Percentiles rank a stretch among this genome's conserved stretches.
Conservation (phyloP, 2,888 invertebrate species). For the Acronicta alni region DNA sequence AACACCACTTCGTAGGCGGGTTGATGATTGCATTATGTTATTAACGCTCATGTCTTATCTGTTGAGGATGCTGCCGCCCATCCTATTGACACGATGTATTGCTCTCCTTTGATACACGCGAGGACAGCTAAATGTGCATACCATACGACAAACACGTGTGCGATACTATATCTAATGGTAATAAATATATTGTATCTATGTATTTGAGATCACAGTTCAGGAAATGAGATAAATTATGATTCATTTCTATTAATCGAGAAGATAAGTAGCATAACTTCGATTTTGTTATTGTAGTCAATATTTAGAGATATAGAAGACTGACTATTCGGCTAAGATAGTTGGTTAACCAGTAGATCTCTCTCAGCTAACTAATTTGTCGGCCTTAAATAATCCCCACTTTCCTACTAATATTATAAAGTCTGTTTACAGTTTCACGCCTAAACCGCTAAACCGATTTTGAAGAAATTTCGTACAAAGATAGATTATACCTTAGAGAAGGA, state of each 20-base stretch:
- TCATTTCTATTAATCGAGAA: slow-evolving; percentile 5
- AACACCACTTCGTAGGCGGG: not conserved
- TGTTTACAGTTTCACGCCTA: too few relatives aligned
- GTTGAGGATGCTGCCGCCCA: not conserved
- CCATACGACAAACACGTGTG: slow-evolving; percentile 13
- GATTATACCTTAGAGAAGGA: too few relatives aligned
- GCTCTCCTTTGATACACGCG: not conserved
- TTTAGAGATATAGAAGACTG: too few relatives aligned
- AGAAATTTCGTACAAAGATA: too few relatives aligned
- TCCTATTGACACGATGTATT: not conserved
- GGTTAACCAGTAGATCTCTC: too few relatives aligned
- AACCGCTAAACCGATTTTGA: too few relatives aligned
- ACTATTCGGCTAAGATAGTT: too few relatives aligned
- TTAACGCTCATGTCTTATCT: not conserved
- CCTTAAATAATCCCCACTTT: too few relatives aligned
- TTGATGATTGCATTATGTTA: not conserved
- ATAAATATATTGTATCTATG: slow-evolving; percentile 28
- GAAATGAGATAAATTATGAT: slow-evolving; percentile 8
- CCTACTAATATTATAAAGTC: too few relatives aligned
- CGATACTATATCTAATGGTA: slow-evolving; percentile 3
- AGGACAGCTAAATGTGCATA: not conserved
- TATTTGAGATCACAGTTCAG: slow-evolving; percentile 29
- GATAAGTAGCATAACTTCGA: slow-evolving; percentile 4
- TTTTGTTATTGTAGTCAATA: not conserved
- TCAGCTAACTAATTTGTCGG: too few relatives aligned